Evolutionary conservation across 2,113 vertebrate species (phyloP), one percentile per base, ranked within the genome.

Genomic region (Pandion haliaetus): DNA sequence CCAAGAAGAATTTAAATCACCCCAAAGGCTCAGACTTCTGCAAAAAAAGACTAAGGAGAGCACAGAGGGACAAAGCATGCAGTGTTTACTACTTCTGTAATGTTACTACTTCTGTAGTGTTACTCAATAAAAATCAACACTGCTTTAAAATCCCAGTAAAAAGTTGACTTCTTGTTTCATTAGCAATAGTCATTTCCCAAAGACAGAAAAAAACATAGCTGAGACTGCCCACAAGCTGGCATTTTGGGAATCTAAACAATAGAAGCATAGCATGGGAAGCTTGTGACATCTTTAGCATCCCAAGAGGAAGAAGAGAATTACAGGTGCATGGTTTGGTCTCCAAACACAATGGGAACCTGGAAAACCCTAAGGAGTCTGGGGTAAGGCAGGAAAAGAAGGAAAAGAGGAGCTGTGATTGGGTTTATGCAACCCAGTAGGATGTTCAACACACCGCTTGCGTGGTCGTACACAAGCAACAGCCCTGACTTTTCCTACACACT

Each of bases 361-460:
- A 70, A 80, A 92, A 28, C 2, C 8, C 34, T 29, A 19, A 34
- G 38, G 45, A 80, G 54, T 4, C 14, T 7, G 2, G 4, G 6
- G 6, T n/a, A 77, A 76, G 24, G 5, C 66, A 81, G 25, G 54
- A 38, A 61, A 86, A 86, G 9, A 45, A 59, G 29, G 16, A 61
- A 77, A 83, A 57, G 16, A 24, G 21, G 34, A 86, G 42, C 5
- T 79, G 29, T 26, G 26, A 40, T 1, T 17, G 36, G 44, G 72
- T 79, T 84, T 65, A 36, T 54, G 44, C 16, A 69, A 20, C 7
- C 4, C 5, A 87, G 24, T 12, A 57, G 78, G 63, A 49, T 3
- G 0, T 34, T 79, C 44, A 44, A 14, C 45, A 26, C 10, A 9
- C 18, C 1, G 2, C n/a, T 28, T 12, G 8, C 0, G 0, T 23